Evolutionary conservation across 2,888 invertebrate species (phyloP).

Genomic region (Epirrhoe tristata): DNA sequence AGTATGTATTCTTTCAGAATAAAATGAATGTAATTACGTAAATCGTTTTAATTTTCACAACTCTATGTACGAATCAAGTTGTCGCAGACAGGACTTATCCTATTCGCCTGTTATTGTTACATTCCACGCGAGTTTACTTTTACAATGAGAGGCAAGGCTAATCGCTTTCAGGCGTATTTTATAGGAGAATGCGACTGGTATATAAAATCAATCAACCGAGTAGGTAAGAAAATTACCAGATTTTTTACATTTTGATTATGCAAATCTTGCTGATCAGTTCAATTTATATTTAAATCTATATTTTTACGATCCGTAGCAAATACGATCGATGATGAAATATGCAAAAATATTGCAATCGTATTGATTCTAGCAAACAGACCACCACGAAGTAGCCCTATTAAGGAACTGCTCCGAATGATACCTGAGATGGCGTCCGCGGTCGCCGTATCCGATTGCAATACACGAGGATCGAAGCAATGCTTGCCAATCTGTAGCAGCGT

Average conservation of each 20-base stretch:
- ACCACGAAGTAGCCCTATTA: slow-evolving; percentile 57
- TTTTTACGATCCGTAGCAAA: neutral
- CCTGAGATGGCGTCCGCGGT: slow-evolving; percentile 56
- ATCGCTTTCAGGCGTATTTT: neutral
- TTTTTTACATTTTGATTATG: too few species aligned
- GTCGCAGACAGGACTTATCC: neutral
- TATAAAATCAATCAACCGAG: too few species aligned
- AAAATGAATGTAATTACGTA: neutral
- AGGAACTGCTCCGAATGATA: slow-evolving; percentile 54
- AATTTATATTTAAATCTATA: neutral
- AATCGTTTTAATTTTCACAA: neutral
- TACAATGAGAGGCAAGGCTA: neutral
- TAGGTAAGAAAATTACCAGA: too few species aligned
- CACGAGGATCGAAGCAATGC: slow-evolving; percentile 40
- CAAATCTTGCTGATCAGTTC: neutral
- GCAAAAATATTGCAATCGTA: slow-evolving; percentile 27
- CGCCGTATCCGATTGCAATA: slow-evolving; percentile 53
- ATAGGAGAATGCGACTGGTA: neutral
- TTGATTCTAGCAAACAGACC: slow-evolving; percentile 60
- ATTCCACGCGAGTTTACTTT: neutral
- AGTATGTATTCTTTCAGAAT: neutral
- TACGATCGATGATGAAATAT: slow-evolving; percentile 21
- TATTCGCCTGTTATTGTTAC: neutral
- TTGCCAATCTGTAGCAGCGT: slow-evolving; percentile 33
- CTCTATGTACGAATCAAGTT: too few species aligned